Evolutionary conservation across 2,888 invertebrate species (phyloP), one percentile per base, ranked within the genome.

Genomic region (Blera fallax): DNA sequence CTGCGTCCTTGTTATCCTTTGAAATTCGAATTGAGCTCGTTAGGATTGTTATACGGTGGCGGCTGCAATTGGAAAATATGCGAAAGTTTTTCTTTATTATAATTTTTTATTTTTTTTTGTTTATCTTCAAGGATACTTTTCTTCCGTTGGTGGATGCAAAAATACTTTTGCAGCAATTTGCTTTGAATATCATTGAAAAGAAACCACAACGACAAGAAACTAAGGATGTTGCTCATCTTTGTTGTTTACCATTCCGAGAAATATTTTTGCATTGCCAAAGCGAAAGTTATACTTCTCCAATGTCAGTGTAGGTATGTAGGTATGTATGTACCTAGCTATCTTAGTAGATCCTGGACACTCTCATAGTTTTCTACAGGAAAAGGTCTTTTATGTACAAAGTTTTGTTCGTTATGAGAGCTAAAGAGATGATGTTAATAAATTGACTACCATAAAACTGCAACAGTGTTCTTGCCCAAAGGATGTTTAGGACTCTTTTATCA

Each of bases 141-240:
- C 64, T 69, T 70, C 32, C 45, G 37, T 54, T 73, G 43, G 21
- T 45, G 43, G 67, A 67, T 67, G 78, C 58, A 52, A n/a, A 62
- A 78, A 78, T 83, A 76, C 60, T 83, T 78, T 62, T 67, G 78
- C 64, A 84, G 56, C 64, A 76, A 70, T 80, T 74, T 70, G 74
- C 64, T 64, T 58, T 37, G 58, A 58, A 34, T 58, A 18, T 37
- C 21, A 21, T 8, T n/a, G 21, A 48, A 48, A 21, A 21, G 48
- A 14, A 40, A 18, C 14, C 18, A 37, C 37, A 10, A 54, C 32
- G 16, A 18, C 48, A 43, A 43, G 21, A 27, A 62, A 2, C 11
- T 24, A 11, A 48, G 64, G 45, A 64, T 34, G 34, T 50, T 65
- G 54, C 27, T 70, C 56, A 72, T 64, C 62, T 64, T 64, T 72